Conservation (phyloP, 2,797 vertebrate genomes). For the Poecilia velifera region DNA sequence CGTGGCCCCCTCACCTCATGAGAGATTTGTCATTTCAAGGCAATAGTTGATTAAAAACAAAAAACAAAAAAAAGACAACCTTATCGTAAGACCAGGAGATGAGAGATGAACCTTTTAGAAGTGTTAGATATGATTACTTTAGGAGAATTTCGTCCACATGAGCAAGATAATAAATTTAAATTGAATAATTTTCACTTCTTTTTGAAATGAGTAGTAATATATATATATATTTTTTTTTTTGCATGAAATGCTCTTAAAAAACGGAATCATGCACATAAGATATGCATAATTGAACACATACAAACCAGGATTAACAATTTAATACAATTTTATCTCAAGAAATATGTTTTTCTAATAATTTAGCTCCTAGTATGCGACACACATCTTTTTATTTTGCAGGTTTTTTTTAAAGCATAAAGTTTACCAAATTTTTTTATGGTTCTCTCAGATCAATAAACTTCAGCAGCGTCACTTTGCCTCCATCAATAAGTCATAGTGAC, state of each 20-base stretch:
- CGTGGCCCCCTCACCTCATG: conserved; percentile 63
- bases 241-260: neutral
- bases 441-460: conserved; percentile 36
- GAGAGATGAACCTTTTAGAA: conserved; percentile 6
- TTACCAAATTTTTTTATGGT: neutral
- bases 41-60: neutral
- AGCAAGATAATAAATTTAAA: neutral
- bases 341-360: neutral
- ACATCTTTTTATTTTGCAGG: neutral
- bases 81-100: neutral
- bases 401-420: neutral
- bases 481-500: conserved; percentile 28
- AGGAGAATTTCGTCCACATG: neutral
- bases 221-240: neutral
- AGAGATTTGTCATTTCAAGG: conserved; percentile 32
- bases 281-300: neutral
- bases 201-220: neutral
- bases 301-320: neutral
- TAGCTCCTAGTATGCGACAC: neutral
- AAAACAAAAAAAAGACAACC: neutral
- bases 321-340: neutral
- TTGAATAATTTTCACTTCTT: neutral
- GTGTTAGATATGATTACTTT: neutral
- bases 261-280: neutral
- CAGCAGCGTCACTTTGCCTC: conserved; percentile 35